Base-by-base conservation (phyloP, 2,113 vertebrate species). In the Colaptes auratus region DNA sequence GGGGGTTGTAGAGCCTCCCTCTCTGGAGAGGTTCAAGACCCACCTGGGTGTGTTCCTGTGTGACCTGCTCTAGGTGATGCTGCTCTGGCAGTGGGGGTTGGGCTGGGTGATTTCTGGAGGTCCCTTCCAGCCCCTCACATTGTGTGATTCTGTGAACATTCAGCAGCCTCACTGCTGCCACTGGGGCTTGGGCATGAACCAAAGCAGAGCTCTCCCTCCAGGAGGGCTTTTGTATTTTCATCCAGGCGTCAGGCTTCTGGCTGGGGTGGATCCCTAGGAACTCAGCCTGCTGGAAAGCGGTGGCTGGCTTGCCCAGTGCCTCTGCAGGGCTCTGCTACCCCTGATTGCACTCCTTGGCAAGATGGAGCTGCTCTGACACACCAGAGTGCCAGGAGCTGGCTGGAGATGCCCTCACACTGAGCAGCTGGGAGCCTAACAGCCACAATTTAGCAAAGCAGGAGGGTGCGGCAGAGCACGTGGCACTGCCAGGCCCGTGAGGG, bases 181-280 rank as follows among this genome's bases (percentile, higher is more conserved):
- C 82, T 83, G 80, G 69, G 90, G 60, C 60, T 74, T 71, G 44
- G 86, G 79, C 69, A 36, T 39, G 66, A 93, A 92, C 78, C 80
- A 94, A 95, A 90, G 86, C 28, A 67, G 60, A 65, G 60, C 60
- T 78, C 74, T 86, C 77, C 76, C 79, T 64, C 69, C 86, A 92
- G 72, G 72, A 93, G 67, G 25, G 11, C n/a, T 80, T 42, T 87
- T 89, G 35, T 67, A 28, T 87, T 84, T 91, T 71, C 74, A 59
- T 87, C 82, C 82, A 79, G 93, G 89, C 46, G 9, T 76, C 36
- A 82, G 82, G 55, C 4, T 89, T 84, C 94, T 88, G 92, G 74
- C 94, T 86, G 91, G 77, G 39, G 77, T 86, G 78, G 92, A 93
- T 87, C 50, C 30, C 28, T 81, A 36, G 79, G 81, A 91, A 86